phyloP scores from a whole-genome alignment of 2,888 invertebrate genomes.

The Allolobophora icterica region DNA sequence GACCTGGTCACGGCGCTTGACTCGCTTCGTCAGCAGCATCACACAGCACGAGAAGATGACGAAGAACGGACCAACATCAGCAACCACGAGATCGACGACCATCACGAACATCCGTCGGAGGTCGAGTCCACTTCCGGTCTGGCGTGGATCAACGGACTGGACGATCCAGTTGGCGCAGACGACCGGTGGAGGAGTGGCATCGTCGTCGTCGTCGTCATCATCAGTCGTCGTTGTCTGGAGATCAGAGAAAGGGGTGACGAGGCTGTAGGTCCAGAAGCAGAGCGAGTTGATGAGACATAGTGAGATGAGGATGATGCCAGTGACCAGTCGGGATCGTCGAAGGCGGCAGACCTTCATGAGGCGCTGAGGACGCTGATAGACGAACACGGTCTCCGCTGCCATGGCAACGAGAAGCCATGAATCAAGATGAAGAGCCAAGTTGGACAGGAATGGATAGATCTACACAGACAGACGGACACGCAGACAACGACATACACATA shows the following conservation, averaged over 20 bases:
- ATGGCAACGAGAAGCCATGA: slow-evolving; percentile 60
- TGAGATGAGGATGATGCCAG: slow-evolving; percentile 58
- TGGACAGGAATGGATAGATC: slow-evolving; percentile 58
- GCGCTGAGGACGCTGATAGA: slow-evolving; percentile 53
- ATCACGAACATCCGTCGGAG: slow-evolving; percentile 59
- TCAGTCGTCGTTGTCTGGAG: no score
- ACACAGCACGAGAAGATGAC: slow-evolving; percentile 52
- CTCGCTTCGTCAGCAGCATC: slow-evolving; percentile 45
- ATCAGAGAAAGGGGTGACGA: slow-evolving; percentile 45
- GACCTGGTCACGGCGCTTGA: slow-evolving; percentile 41
- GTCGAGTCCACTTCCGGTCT: slow-evolving; percentile 37
- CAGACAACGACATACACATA: not conserved
- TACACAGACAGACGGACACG: slow-evolving; percentile 39
- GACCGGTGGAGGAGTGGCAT: not conserved
- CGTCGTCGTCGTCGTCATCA: not conserved
- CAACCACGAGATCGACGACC: slow-evolving; percentile 54
- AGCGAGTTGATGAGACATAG: slow-evolving; percentile 61
- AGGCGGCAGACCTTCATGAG: slow-evolving; percentile 57
- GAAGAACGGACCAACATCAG: slow-evolving; percentile 55
- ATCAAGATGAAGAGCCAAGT: slow-evolving; percentile 56
- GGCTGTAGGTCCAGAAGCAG: slow-evolving; percentile 62
- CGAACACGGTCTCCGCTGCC: slow-evolving; percentile 57
- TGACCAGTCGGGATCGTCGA: slow-evolving; percentile 58
- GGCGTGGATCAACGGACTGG: not conserved
- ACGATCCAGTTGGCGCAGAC: slow-evolving; percentile 24